Percentiles rank a stretch among this genome's conserved stretches.
Evolutionary conservation across 2,113 vertebrate genomes (phyloP).

Genomic region (Acinonyx jubatus): DNA sequence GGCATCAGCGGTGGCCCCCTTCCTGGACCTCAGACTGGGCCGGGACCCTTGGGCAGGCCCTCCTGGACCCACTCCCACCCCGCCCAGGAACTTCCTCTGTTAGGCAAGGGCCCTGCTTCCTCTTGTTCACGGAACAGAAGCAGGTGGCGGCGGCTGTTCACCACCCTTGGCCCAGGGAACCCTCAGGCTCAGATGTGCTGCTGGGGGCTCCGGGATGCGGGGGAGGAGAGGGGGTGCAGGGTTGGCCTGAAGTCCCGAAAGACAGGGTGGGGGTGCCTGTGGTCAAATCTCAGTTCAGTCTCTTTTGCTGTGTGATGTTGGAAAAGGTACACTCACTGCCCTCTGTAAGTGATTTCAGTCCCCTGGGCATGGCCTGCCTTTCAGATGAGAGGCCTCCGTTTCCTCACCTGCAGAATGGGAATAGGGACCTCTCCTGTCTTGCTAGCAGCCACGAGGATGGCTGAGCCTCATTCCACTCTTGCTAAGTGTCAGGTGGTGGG

Average conservation of each 20-base stretch:
- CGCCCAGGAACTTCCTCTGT: slow-evolving; percentile 57
- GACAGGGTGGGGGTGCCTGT: neutral
- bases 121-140: neutral
- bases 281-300: neutral
- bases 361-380: neutral
- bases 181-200: neutral
- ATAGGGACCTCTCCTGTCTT: neutral
- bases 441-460: neutral
- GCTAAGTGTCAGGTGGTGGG: neutral
- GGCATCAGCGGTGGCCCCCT: neutral
- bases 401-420: neutral
- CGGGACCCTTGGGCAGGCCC: neutral
- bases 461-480: neutral
- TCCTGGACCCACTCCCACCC: neutral
- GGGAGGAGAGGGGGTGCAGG: neutral
- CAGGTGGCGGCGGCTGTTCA: neutral
- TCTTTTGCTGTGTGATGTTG: neutral
- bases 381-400: neutral
- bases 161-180: neutral
- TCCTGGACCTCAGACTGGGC: neutral
- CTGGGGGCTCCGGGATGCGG: neutral
- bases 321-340: neutral
- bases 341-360: neutral
- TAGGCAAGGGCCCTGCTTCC: slow-evolving; percentile 58
- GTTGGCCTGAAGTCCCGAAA: neutral